A percentile compares a stretch with the other conserved stretches of the same genome.
Conservation (phyloP, 2,888 invertebrate species). For the Adela reaumurella region DNA sequence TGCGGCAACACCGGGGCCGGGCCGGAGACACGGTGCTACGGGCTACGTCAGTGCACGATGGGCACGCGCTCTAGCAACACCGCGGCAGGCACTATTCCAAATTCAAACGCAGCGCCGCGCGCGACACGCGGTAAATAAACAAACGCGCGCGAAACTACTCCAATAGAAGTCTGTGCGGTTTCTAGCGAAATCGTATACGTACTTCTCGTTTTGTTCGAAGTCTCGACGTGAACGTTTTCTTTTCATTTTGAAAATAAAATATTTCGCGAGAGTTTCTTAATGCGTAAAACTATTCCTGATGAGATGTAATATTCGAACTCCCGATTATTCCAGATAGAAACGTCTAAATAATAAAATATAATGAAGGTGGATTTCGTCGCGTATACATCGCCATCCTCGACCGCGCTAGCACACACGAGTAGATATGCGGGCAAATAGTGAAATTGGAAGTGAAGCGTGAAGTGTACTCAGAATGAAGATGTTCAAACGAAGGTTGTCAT, state of each 20-base stretch:
- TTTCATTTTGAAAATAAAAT: not conserved
- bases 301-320: too few species aligned
- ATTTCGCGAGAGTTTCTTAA: too few species aligned
- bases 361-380: too few species aligned
- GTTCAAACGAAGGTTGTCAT: constrained; percentile 50
- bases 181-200: not conserved
- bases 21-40: not conserved
- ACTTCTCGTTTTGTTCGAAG: too few species aligned
- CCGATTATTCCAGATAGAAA: too few species aligned
- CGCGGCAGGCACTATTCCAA: not conserved
- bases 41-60: not conserved
- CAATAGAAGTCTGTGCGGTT: not conserved
- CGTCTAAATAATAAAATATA: too few species aligned
- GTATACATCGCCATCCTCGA: too few species aligned
- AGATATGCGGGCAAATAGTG: not conserved
- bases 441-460: not conserved
- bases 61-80: not conserved
- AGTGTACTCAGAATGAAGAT: constrained; percentile 36
- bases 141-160: not conserved
- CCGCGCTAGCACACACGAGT: too few species aligned
- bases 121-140: not conserved
- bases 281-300: too few species aligned
- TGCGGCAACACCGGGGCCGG: not conserved
- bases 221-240: not conserved
- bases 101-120: not conserved